Percentiles rank a stretch among this genome's conserved stretches.
These are phyloP conservation scores for Salvator merianae DNA, from an alignment of 2,113 vertebrate species.

Conservation along the genomic window DNA sequence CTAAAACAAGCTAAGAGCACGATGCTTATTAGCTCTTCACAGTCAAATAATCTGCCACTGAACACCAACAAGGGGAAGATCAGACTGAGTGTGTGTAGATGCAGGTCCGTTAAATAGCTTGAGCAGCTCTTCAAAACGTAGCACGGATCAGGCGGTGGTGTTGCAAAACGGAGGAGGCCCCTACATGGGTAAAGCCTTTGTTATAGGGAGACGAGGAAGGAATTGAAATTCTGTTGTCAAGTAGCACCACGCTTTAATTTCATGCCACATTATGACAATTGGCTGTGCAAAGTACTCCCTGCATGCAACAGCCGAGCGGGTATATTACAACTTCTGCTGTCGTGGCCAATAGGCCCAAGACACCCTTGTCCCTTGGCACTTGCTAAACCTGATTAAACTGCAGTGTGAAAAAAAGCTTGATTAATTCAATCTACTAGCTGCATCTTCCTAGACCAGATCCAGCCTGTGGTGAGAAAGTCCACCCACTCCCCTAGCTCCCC, in stretches of 20 bases:
- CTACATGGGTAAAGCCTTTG: conserved; percentile 38
- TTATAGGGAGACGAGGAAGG: conserved; percentile 11
- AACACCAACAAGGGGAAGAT: conserved; percentile 39
- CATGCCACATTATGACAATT: conserved; percentile 70
- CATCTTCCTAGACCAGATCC: conserved; percentile 46
- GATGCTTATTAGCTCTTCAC: conserved; percentile 55
- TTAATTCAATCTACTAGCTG: conserved; percentile 59
- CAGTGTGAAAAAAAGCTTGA: conserved; percentile 60
- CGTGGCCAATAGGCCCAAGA: conserved; percentile 52
- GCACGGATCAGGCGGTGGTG: conserved; percentile 48
- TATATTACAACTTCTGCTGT: conserved; percentile 44
- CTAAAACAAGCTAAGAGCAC: conserved; percentile 63
- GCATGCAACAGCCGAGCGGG: conserved; percentile 45
- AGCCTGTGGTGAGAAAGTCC: conserved; percentile 29
- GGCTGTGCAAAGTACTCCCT: conserved; percentile 57
- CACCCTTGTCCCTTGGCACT: conserved; percentile 52
- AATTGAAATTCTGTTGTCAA: conserved; percentile 60
- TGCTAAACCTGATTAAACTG: conserved; percentile 62
- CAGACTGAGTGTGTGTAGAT: conserved; percentile 37
- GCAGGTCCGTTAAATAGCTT: conserved; percentile 44
- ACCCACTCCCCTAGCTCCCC: conserved; percentile 31
- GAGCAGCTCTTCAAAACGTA: conserved; percentile 56
- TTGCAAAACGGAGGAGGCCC: not conserved
- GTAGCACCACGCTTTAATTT: conserved; percentile 69
- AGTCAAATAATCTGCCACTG: conserved; percentile 53